These are phyloP conservation scores for Chelmon rostratus DNA, from an alignment of 2,797 vertebrate species.

Conservation along the genomic window DNA sequence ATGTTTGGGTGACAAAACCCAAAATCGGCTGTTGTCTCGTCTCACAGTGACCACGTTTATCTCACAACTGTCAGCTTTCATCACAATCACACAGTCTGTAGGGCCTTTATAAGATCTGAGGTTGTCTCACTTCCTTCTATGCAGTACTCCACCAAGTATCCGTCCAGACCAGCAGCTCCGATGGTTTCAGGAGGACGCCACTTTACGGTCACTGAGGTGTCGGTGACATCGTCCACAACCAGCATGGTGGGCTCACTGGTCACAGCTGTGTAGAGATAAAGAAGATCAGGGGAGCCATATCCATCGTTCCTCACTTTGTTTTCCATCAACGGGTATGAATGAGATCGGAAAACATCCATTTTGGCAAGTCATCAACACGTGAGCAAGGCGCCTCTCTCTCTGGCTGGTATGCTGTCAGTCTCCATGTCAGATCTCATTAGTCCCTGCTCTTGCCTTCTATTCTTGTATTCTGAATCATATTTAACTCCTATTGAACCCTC, in stretches of 20 bases:
- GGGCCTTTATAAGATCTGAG: not conserved
- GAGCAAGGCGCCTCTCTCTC: constrained; percentile 31
- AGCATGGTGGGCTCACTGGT: constrained; percentile 97
- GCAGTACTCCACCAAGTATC: constrained; percentile 97
- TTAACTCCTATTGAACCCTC: constrained; percentile 74
- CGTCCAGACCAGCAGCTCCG: constrained; percentile 96
- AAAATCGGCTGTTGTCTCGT: too few relatives aligned
- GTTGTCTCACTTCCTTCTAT: constrained; percentile 95
- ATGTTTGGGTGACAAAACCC: too few relatives aligned
- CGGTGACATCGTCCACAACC: constrained; percentile 94
- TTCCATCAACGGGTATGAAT: constrained; percentile 23
- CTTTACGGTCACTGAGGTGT: constrained; percentile 93
- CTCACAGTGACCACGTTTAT: not conserved
- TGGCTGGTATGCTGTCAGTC: constrained; percentile 60
- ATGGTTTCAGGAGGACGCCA: constrained; percentile 99
- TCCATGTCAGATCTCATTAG: constrained; percentile 69
- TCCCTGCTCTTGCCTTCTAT: constrained; percentile 69
- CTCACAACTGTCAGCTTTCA: not conserved
- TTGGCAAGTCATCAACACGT: constrained; percentile 39
- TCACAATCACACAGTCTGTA: not conserved
- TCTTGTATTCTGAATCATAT: constrained; percentile 78
- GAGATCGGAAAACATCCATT: constrained; percentile 53
- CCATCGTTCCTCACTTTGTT: constrained; percentile 9
- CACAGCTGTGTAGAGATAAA: constrained; percentile 86
- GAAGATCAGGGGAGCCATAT: constrained; percentile 24